Base-by-base conservation (phyloP, 2,888 invertebrate species). In the Drosophila conformis region DNA sequence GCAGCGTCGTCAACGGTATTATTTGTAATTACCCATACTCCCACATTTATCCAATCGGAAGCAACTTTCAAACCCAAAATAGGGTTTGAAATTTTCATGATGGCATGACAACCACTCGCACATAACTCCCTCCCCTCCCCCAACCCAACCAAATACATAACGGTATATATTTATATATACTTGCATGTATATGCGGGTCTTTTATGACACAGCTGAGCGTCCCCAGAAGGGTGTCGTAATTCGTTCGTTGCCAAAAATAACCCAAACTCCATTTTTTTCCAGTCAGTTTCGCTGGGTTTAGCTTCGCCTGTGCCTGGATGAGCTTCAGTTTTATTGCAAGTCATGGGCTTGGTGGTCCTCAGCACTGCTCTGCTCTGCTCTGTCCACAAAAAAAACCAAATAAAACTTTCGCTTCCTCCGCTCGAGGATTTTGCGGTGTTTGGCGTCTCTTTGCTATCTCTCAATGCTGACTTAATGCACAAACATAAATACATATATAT, bases 21-120 rank as follows among this genome's bases (percentile, higher is more conserved):
- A 82, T 91, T 91, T 91, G 90, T 84, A 91, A 91, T 91, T 91
- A 86, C 91, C 76, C 92, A 92, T 84, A 83, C 91, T 82, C 83
- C 82, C 79, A 75, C 76, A 78, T 78, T 76, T 82, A 87, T 86
- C 92, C 91, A 92, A 91, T 91, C 90, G 91, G 83, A 91, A 91
- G 87, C 91, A 78, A 87, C 92, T 92, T 91, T 88, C 78, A 89
- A 91, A 90, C 91, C 91, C 82, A 78, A 84, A 84, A 90, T 80
- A 87, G 85, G 90, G 83, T 91, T 89, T 88, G 80, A 80, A 89
- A 83, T 82, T 84, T 82, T 70, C 69, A 73, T 71, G 75, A 77
- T 76, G 81, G 56, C 80, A 80, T 82, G 83, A 73, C 83, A 89
- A 78, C 90, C 75, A 69, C 65, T 58, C 38, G 33, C 31, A 68